These are phyloP conservation scores for Amblyopsis hoosieri DNA, from an alignment of 2,797 vertebrate species.

Conservation along the genomic window DNA sequence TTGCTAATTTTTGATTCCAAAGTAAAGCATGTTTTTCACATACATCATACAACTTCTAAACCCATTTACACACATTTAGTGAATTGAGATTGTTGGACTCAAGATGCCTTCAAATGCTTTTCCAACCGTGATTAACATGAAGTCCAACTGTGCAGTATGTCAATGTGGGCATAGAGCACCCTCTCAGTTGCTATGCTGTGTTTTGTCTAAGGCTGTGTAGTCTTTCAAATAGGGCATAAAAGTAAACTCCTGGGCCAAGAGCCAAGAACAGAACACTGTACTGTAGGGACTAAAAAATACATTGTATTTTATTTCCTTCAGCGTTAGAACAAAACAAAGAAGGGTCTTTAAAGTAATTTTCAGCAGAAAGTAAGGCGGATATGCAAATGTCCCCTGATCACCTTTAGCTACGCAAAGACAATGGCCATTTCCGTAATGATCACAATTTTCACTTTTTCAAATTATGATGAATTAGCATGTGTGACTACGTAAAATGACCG, in stretches of 20 bases:
- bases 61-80: background rate
- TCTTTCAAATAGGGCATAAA: constrained; percentile 16
- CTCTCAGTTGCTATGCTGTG: background rate
- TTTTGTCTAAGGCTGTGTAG: background rate
- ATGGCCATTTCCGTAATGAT: constrained; percentile 34
- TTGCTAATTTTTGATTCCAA: too few relatives aligned
- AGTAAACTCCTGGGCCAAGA: constrained; percentile 23
- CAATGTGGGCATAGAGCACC: background rate
- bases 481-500: constrained; percentile 34
- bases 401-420: constrained; percentile 37
- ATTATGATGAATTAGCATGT: constrained; percentile 51
- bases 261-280: background rate
- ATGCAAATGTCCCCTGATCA: constrained; percentile 43
- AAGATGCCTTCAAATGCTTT: background rate
- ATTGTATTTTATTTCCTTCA: constrained; percentile 28
- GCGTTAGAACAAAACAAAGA: constrained; percentile 33
- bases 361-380: constrained; percentile 33
- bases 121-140: background rate
- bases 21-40: too few relatives aligned
- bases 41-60: too few relatives aligned
- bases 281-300: too few relatives aligned
- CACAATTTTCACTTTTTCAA: constrained; percentile 40
- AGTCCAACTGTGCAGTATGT: background rate
- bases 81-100: background rate
- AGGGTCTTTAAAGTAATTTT: constrained; percentile 37